A percentile compares a stretch with the other conserved stretches of the same genome.
phyloP scores from a whole-genome alignment of 2,797 vertebrate genomes.

The Girardinus metallicus region DNA sequence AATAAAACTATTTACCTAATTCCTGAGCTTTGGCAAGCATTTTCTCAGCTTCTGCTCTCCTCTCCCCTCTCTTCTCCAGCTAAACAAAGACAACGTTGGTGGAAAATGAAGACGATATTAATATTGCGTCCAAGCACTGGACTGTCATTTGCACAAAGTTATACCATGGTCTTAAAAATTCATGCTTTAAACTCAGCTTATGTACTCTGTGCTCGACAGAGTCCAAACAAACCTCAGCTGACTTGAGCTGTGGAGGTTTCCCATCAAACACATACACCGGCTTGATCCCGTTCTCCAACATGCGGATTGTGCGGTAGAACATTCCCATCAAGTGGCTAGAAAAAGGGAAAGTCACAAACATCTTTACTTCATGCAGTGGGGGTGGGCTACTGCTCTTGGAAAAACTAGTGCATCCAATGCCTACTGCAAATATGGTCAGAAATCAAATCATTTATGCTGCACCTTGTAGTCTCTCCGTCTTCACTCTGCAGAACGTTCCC shows the following conservation, averaged over 20 bases:
- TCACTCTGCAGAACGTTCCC: slow-evolving; percentile 93
- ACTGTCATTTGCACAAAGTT: neutral
- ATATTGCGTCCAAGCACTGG: neutral
- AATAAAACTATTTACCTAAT: slow-evolving; percentile 75
- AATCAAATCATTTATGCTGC: neutral
- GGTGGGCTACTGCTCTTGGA: too few relatives aligned
- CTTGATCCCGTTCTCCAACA: slow-evolving; percentile 96
- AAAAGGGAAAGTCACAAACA: neutral
- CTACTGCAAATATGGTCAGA: neutral
- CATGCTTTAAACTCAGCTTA: neutral
- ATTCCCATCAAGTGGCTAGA: slow-evolving; percentile 94
- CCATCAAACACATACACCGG: slow-evolving; percentile 96
- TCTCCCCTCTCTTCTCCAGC: slow-evolving; percentile 90
- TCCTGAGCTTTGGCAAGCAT: slow-evolving; percentile 91
- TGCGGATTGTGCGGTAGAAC: slow-evolving; percentile 98
- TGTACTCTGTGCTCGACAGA: neutral
- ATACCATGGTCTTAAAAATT: neutral
- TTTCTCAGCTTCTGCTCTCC: slow-evolving; percentile 92
- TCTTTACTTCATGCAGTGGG: neutral
- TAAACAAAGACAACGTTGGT: slow-evolving; percentile 40
- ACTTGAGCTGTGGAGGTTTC: slow-evolving; percentile 94
- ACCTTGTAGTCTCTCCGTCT: slow-evolving; percentile 95
- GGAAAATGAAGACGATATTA: neutral
- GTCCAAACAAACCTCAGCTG: slow-evolving; percentile 84
- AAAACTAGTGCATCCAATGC: neutral